Evolutionary conservation across 2,113 vertebrate species (phyloP).

Genomic region (Chamaetylas fuelleborni): DNA sequence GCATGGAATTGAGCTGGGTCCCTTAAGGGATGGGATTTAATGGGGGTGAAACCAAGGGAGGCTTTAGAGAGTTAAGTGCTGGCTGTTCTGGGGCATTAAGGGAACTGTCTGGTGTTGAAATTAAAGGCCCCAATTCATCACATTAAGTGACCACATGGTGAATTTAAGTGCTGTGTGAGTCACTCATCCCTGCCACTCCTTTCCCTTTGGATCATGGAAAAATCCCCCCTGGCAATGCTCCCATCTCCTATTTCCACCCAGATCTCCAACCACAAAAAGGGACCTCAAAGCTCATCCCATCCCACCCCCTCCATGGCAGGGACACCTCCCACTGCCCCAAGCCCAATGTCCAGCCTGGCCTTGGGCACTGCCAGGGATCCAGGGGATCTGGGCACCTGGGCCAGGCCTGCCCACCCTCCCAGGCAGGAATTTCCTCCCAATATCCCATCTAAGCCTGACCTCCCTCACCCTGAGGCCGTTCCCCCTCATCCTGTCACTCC

Average conservation of each 20-base stretch:
- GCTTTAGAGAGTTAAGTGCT: background rate
- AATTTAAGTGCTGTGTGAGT: conserved; percentile 11
- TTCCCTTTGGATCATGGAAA: conserved; percentile 16
- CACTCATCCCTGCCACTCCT: conserved; percentile 15
- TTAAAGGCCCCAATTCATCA: conserved; percentile 5
- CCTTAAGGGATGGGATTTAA: conserved; percentile 44
- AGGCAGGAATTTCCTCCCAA: no score
- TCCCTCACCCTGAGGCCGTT: no score
- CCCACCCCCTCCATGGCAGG: no score
- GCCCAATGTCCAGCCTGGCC: no score
- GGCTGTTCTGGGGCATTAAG: background rate
- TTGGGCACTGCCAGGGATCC: no score
- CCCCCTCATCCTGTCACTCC: no score
- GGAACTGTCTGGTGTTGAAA: conserved; percentile 9
- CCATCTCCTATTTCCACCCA: background rate
- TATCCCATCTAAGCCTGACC: no score
- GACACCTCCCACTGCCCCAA: no score
- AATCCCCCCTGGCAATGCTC: background rate
- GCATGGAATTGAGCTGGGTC: background rate
- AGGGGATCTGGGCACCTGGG: no score
- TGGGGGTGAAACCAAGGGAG: conserved; percentile 21
- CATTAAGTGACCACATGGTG: background rate
- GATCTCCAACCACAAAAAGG: background rate
- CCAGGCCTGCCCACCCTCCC: no score
- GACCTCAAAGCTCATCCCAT: no score